Evolutionary conservation across 2,888 invertebrate species (phyloP), one percentile per base, ranked within the genome.

Genomic region (Dinocampus coccinellae): DNA sequence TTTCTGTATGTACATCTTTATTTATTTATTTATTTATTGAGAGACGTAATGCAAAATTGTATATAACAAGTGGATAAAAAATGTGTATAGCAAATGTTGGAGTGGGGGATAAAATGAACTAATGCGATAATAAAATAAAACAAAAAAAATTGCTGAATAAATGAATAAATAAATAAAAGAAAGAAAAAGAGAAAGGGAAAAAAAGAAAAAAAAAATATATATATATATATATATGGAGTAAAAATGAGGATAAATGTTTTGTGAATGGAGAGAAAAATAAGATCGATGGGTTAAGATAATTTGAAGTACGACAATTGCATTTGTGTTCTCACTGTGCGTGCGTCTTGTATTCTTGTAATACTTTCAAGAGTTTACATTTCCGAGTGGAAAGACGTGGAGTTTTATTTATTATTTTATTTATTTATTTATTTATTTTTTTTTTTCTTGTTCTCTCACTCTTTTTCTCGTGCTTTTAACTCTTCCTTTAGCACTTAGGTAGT

Each of bases 241-340:
- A n/a, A n/a, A n/a, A n/a, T n/a, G n/a, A n/a, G n/a, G n/a, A n/a
- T n/a, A n/a, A n/a, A n/a, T n/a, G n/a, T n/a, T n/a, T n/a, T n/a
- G 26, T 57, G 57, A n/a, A 55, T 11, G 34, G 39, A 47, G n/a
- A 57, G 42, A 36, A 63, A 63, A 55, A 42, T 6, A 62, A 69
- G 69, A 70, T 70, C 69, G 69, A 70, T 70, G 63, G 63, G 34
- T 57, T 26, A 42, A 70, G 69, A 63, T 47, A 63, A 63, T 63
- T 63, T 63, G 42, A 47, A 63, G 39, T 63, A 63, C 63, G 42
- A 63, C 63, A 63, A 63, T 47, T 63, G 63, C 63, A 24, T n/a
- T 20, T 29, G 47, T 4, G 29, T 7, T 4, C 29, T 29, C 7
- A 4, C 29, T 29, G 7, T 29, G 3, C 7, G 10, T 29, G 3